Evolutionary conservation across 2,113 vertebrate genomes (phyloP), one percentile per base, ranked within the genome.

Genomic region (Cepphus grylle): DNA sequence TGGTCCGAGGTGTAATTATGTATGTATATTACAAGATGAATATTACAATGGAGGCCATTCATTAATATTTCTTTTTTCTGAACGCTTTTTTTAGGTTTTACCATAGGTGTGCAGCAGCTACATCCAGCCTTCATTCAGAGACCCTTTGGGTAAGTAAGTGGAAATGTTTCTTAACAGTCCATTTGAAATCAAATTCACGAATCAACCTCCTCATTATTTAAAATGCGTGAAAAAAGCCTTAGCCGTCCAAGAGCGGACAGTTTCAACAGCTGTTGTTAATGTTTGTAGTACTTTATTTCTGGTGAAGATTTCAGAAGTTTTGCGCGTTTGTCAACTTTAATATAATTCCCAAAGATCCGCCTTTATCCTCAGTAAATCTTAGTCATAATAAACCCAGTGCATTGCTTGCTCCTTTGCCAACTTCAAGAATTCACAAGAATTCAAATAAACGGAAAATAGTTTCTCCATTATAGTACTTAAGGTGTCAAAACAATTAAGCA

Each of bases 81-180:
- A 88, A 47, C 2, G 1, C 20, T 87, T 55, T 97, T 97, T 96
- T 36, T 63, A 99, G 99, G 99, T 97, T 98, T 99, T 95, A 98
- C 99, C 67, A 97, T 99, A 91, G 99, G 99, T 84, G 98, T 99
- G 70, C 99, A 99, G 97, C 99, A 99, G 98, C 96, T 99, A 90
- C 99, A 99, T 95, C 99, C 99, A 59, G 98, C 99, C 69, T 98
- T 99, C 96, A 98, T 99, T 97, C 99, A 99, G 98, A 98, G 99
- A 97, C 98, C 99, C 65, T 99, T 99, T 83, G 99, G 99, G 99
- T 99, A 98, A 99, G 99, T 99, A 98, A 99, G 99, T 98, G 90
- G 29, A 50, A 29, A 21, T 43, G 67, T 79, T 94, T 59, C 78
- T 91, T 94, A 90, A 52, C 30, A 45, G 71, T 53, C 59, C 58